Evolutionary conservation across 1,140 invertebrate genomes (phyloP).

Genomic region (Steinernema khuongi): DNA sequence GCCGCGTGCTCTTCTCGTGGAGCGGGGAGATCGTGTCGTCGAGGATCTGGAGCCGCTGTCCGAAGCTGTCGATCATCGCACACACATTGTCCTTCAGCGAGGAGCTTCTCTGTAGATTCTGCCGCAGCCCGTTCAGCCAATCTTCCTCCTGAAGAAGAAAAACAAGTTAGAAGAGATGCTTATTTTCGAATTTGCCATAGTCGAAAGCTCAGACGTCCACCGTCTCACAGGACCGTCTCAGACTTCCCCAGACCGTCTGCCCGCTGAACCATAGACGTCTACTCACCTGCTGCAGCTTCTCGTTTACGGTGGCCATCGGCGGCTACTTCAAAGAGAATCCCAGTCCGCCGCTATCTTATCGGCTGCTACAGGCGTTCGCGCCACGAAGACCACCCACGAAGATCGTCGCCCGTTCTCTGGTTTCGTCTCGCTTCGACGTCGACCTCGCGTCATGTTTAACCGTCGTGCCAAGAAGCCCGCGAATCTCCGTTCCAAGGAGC

Average conservation of each 20-base stretch:
- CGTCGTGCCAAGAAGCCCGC: constrained; percentile 26
- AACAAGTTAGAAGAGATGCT: neutral
- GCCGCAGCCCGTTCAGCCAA: constrained; percentile 46
- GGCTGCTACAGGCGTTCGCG: too few relatives aligned
- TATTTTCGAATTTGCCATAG: too few relatives aligned
- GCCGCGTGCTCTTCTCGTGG: constrained; percentile 44
- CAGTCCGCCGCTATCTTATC: too few relatives aligned
- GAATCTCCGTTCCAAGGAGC: constrained; percentile 20
- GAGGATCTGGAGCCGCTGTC: constrained; percentile 37
- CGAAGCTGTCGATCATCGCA: constrained; percentile 46
- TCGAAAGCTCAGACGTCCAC: too few relatives aligned
- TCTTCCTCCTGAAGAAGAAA: constrained; percentile 48
- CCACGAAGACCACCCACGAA: too few relatives aligned
- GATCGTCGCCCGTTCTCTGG: too few relatives aligned
- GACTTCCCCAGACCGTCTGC: too few relatives aligned
- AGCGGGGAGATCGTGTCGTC: constrained; percentile 48
- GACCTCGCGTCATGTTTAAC: neutral
- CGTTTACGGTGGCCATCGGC: constrained; percentile 12
- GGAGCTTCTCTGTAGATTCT: constrained; percentile 35
- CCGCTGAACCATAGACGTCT: too few relatives aligned
- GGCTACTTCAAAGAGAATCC: too few relatives aligned
- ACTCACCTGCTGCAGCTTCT: constrained; percentile 14
- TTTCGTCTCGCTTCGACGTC: too few relatives aligned
- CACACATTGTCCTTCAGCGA: constrained; percentile 31
- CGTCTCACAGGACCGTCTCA: too few relatives aligned